Conservation (phyloP, 2,797 vertebrate species). For the Sphenopsis melanotis region DNA sequence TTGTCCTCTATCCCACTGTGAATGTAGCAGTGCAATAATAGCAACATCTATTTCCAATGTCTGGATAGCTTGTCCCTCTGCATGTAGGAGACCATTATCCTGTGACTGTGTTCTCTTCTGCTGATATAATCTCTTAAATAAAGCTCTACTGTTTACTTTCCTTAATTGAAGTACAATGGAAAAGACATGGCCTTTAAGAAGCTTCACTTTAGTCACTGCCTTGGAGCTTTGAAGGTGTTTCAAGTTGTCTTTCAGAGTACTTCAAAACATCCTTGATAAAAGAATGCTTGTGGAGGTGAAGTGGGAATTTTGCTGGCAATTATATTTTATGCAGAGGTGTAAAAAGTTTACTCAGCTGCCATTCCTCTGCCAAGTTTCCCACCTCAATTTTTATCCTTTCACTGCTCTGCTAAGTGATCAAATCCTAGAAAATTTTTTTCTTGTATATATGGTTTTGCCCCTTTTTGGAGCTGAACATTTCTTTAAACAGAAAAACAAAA, state of each 20-base stretch:
- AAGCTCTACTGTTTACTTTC: slow-evolving; percentile 60
- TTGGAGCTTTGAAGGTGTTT: slow-evolving; percentile 49
- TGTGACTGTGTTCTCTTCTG: neutral
- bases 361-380: neutral
- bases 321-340: neutral
- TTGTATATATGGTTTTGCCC: neutral
- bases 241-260: slow-evolving; percentile 40
- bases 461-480: neutral
- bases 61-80: slow-evolving; percentile 5
- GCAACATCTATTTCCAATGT: neutral
- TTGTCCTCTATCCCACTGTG: slow-evolving; percentile 1
- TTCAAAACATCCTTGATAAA: slow-evolving; percentile 50
- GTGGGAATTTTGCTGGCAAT: neutral
- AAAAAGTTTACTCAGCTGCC: neutral
- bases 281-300: neutral
- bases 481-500: neutral
- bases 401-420: neutral
- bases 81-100: slow-evolving; percentile 17
- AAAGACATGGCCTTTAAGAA: slow-evolving; percentile 18
- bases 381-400: neutral
- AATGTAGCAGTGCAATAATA: neutral
- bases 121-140: slow-evolving; percentile 54
- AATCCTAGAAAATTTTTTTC: neutral
- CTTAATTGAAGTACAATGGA: slow-evolving; percentile 49
- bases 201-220: slow-evolving; percentile 8